Base-by-base conservation (phyloP, 2,888 invertebrate genomes). In the Leptopilina syphax region DNA sequence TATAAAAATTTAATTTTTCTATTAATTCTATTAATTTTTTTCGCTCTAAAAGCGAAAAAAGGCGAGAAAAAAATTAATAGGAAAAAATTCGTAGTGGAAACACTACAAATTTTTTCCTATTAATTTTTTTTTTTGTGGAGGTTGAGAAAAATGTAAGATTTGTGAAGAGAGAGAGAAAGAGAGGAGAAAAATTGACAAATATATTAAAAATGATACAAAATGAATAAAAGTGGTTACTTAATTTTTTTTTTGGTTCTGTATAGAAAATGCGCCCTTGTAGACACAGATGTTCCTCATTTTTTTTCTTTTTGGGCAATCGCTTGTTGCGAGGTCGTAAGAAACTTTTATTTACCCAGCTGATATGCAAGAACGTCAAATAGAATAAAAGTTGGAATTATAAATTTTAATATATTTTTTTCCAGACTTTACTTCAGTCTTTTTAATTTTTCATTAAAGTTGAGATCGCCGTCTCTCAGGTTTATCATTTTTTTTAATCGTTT, bases 321-420 rank as follows among this genome's bases (percentile, higher is more conserved):
- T 73, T 44, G 73, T 73, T 57, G 73, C 73, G 57, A 73, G 73
- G 73, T 34, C 73, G 57, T 57, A 73, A 73, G 54, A 54, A 73
- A 34, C 73, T 73, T 73, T 73, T 73, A 27, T 73, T 73, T 73
- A 54, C 73, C 54, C 73, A 73, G 54, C 73, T 73, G 73, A 73
- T 73, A 73, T 57, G 73, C 73, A 73, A 41, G 73, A 54, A 73
- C 73, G 73, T 73, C 73, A 73, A 54, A 57, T 73, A 73, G 34
- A 70, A 70, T 70, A 24, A 70, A 73, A 73, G 27, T 54, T 8
- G 73, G 73, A 57, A 73, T 73, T 73, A 73, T 73, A 73, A 73
- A 54, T 57, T 57, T 54, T 50, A 50, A 50, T 24, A 57, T 34
- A 34, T 34, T 34, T 34, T 6, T 73, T 73, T 73, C 57, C 54